Conservation (phyloP, 2,113 vertebrate species). For the Silurus meridionalis region DNA sequence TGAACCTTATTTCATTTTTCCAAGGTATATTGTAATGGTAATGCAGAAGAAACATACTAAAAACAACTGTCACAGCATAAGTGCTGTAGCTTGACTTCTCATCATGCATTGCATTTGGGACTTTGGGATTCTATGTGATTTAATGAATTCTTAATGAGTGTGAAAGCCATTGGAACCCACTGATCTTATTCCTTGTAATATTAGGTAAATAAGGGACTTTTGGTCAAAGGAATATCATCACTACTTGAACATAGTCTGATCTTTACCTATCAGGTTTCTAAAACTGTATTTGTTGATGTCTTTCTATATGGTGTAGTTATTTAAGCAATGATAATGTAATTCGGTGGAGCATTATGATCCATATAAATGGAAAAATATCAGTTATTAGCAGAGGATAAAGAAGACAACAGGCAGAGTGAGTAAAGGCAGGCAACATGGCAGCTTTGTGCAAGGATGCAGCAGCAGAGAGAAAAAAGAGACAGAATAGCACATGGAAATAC, state of each 20-base stretch:
- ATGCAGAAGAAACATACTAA: slow-evolving; percentile 18
- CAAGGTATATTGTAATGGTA: background rate
- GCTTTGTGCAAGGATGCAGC: slow-evolving; percentile 15
- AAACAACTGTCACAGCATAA: slow-evolving; percentile 9
- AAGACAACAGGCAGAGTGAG: background rate
- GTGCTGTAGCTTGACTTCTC: slow-evolving; percentile 40
- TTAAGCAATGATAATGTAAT: background rate
- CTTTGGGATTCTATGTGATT: slow-evolving; percentile 25
- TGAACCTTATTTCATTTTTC: background rate
- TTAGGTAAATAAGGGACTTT: background rate
- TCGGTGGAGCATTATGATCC: background rate
- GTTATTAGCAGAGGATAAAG: background rate
- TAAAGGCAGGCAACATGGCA: background rate
- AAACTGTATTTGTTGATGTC: background rate
- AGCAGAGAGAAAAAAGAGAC: slow-evolving; percentile 31
- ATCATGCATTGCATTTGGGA: slow-evolving; percentile 16
- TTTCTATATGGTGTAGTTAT: background rate
- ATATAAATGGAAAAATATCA: background rate
- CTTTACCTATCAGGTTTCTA: background rate
- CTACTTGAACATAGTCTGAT: background rate
- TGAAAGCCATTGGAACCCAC: background rate
- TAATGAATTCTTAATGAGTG: slow-evolving; percentile 16
- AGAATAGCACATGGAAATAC: slow-evolving; percentile 30
- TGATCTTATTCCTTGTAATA: background rate
- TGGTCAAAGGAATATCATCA: background rate